A percentile compares a stretch with the other conserved stretches of the same genome.
Conservation (phyloP, 1,140 invertebrate genomes). For the Latrodectus geometricus region DNA sequence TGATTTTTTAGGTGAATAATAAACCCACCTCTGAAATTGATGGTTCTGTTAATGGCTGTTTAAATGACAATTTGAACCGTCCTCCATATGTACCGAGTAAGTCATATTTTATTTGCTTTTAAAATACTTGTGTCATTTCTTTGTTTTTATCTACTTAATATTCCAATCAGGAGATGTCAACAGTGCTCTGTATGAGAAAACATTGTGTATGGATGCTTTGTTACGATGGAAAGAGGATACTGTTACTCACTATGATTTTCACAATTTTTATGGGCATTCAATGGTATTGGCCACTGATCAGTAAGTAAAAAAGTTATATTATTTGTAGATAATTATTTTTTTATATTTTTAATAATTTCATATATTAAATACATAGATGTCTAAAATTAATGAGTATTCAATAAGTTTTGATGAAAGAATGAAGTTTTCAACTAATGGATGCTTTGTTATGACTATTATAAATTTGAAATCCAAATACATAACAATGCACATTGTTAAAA, state of each 20-base stretch:
- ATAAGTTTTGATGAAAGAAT: too few relatives aligned
- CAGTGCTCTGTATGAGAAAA: slow-evolving; percentile 75
- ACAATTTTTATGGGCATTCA: slow-evolving; percentile 84
- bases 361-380: background rate
- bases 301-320: slow-evolving; percentile 70
- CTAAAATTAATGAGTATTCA: too few relatives aligned
- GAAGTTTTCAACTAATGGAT: too few relatives aligned
- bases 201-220: slow-evolving; percentile 84
- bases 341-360: background rate
- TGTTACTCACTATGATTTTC: slow-evolving; percentile 79
- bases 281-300: slow-evolving; percentile 81
- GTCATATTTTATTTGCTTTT: slow-evolving; percentile 1
- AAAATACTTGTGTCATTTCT: background rate
- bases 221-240: slow-evolving; percentile 71
- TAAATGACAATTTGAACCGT: slow-evolving; percentile 74
- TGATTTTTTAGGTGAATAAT: slow-evolving; percentile 57
- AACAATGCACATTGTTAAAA: too few relatives aligned
- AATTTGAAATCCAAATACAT: too few relatives aligned
- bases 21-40: slow-evolving; percentile 62
- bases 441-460: too few relatives aligned
- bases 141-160: too few relatives aligned
- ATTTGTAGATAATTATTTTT: background rate
- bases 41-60: slow-evolving; percentile 70
- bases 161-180: background rate
- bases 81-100: slow-evolving; percentile 77